phyloP scores from a whole-genome alignment of 2,888 invertebrate species.

The Lasioglossum lativentre region DNA sequence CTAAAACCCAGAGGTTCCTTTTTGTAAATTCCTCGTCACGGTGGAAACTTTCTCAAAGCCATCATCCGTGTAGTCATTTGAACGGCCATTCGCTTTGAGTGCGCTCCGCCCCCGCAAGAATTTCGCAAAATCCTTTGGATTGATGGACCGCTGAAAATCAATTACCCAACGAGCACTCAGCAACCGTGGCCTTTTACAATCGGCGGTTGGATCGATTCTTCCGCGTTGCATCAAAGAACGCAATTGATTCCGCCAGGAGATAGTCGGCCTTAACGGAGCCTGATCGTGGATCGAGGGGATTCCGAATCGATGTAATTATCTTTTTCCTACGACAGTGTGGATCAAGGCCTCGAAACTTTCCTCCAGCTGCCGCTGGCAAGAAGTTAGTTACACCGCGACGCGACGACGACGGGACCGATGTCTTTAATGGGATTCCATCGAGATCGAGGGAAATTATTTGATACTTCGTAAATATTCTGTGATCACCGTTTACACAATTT shows the following conservation, averaged over 20 bases:
- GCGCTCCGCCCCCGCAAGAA: background rate
- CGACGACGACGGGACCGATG: background rate
- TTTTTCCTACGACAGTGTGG: conserved; percentile 58
- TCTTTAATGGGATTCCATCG: background rate
- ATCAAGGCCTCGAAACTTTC: conserved; percentile 57
- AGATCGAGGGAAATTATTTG: background rate
- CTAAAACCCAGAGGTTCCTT: background rate
- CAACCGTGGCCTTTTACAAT: conserved; percentile 23
- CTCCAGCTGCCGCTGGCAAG: conserved; percentile 30
- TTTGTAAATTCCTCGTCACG: background rate
- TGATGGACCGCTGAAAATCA: conserved; percentile 28
- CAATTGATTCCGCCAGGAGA: conserved; percentile 38
- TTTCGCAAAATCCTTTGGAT: background rate
- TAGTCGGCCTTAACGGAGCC: conserved; percentile 49
- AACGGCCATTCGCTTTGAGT: background rate
- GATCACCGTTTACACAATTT: background rate
- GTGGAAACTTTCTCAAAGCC: background rate
- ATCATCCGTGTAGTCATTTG: background rate
- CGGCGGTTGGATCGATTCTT: conserved; percentile 41
- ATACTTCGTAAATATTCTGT: background rate
- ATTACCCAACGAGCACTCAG: conserved; percentile 22
- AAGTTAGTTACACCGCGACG: conserved; percentile 28
- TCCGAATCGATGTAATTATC: conserved; percentile 73
- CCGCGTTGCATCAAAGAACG: conserved; percentile 39
- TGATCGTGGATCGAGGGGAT: conserved; percentile 43